phyloP scores from a whole-genome alignment of 1,140 invertebrate genomes.

The Lethocerus indicus region DNA sequence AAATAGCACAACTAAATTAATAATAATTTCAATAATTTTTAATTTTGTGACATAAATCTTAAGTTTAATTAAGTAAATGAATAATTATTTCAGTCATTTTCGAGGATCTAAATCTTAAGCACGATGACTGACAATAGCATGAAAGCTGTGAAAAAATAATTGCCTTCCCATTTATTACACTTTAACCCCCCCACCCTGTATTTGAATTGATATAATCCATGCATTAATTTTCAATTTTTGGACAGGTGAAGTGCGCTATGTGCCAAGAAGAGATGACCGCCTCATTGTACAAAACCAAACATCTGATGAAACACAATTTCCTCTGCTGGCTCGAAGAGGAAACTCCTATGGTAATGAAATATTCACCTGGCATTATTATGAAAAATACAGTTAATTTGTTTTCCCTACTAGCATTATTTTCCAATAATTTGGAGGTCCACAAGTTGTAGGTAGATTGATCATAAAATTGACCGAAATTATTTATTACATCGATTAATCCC shows the following conservation, averaged over 20 bases:
- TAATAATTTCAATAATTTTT: too few species aligned
- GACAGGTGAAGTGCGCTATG: conserved; percentile 23
- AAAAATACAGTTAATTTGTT: background rate
- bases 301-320: conserved; percentile 31
- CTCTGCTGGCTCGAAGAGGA: conserved; percentile 28
- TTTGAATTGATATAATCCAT: too few species aligned
- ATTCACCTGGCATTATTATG: background rate
- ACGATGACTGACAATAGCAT: too few species aligned
- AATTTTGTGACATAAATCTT: too few species aligned
- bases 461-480: background rate
- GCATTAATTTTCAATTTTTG: background rate
- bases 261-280: conserved; percentile 22
- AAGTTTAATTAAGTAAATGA: too few species aligned
- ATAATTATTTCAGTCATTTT: too few species aligned
- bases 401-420: background rate
- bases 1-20: too few species aligned
- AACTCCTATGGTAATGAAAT: conserved; percentile 22
- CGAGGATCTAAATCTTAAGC: too few species aligned
- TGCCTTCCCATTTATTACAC: too few species aligned
- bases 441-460: background rate
- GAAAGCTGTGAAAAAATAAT: background rate
- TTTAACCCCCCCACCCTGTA: too few species aligned
- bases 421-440: background rate
- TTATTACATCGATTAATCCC: background rate
- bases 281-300: conserved; percentile 24